These are phyloP conservation scores for Trichogramma pretiosum DNA, from an alignment of 1,140 invertebrate species.

Conservation along the genomic window DNA sequence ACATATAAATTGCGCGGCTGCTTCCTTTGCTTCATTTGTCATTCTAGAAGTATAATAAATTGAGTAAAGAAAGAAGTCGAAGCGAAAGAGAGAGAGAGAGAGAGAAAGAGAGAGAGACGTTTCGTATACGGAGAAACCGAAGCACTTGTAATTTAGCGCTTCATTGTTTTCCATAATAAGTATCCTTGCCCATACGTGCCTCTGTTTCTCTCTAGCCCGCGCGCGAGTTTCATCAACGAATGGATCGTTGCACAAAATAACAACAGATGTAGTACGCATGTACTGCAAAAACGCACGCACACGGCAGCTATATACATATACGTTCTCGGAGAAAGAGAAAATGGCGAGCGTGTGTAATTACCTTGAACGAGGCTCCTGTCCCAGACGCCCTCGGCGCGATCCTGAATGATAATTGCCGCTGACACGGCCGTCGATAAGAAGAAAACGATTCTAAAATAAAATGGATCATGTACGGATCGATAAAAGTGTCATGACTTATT, in stretches of 20 bases:
- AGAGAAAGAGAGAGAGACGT: neutral
- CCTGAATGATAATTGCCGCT: slow-evolving; percentile 69
- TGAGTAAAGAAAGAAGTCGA: slow-evolving; percentile 3
- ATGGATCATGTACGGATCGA: neutral
- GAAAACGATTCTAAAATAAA: slow-evolving; percentile 58
- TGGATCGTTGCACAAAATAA: no score
- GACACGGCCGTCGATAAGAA: slow-evolving; percentile 72
- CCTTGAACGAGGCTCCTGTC: slow-evolving; percentile 67
- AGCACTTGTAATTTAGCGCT: neutral
- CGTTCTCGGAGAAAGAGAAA: no score
- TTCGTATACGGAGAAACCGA: neutral
- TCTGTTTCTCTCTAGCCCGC: neutral
- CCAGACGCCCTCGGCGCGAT: slow-evolving; percentile 71
- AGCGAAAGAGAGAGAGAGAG: neutral
- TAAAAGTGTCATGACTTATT: neutral
- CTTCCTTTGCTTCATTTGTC: neutral
- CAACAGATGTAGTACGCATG: no score
- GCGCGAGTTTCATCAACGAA: no score
- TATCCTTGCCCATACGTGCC: neutral
- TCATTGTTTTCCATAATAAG: slow-evolving; percentile 15
- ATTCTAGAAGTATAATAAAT: slow-evolving; percentile 5
- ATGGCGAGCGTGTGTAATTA: no score
- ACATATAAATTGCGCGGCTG: no score
- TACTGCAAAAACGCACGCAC: no score
- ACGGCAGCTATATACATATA: no score